Base-by-base conservation (phyloP, 1,140 invertebrate genomes). In the Ericerus pela region DNA sequence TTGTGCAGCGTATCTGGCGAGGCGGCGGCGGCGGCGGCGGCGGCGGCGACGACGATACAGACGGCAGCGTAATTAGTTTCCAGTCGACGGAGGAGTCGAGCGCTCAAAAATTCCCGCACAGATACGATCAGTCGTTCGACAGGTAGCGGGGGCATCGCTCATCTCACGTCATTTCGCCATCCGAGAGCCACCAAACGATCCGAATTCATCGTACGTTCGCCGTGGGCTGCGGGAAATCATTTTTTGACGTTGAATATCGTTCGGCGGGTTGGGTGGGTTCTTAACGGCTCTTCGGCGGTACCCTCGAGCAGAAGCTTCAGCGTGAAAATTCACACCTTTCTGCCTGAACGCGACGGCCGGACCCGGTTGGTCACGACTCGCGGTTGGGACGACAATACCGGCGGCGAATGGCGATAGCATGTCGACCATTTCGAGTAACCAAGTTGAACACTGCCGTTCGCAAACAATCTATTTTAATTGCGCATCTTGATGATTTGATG, bases 21-120 rank as follows among this genome's bases (percentile, higher is more conserved):
- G 24, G 33, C 29, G 51, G 51, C 20, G 57, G 43, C 43, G 16
- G 10, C 5, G 43, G 5, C 2, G 28, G 28, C 8, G 20, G 36
- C 31, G 54, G 24, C 30, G 53, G 53, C 8, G 78, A 78, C 18
- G 84, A 84, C 51, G 81, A 84, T 58, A 64, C 57, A 36, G 65
- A 66, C 29, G 83, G 82, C 58, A 88, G 85, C 63, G 75, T 85
- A 36, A 84, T 82, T 0, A 88, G 85, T 53, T 71, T 88, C 64
- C 81, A 83, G 61, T 88, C 85, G 0, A 66, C 85, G 59, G 82
- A 86, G 61, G 78, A 76, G 3, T 75, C 77, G 41, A 66, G 70
- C 30, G 72, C 73, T 56, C 65, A 69, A 4, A 73, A 74, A 58
- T 68, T 73, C 20, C 73, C 41, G 71, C 54, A 74, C 71, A 62